These are phyloP conservation scores for Pogonocherus hispidulus DNA, from an alignment of 2,888 invertebrate species.

Conservation along the genomic window DNA sequence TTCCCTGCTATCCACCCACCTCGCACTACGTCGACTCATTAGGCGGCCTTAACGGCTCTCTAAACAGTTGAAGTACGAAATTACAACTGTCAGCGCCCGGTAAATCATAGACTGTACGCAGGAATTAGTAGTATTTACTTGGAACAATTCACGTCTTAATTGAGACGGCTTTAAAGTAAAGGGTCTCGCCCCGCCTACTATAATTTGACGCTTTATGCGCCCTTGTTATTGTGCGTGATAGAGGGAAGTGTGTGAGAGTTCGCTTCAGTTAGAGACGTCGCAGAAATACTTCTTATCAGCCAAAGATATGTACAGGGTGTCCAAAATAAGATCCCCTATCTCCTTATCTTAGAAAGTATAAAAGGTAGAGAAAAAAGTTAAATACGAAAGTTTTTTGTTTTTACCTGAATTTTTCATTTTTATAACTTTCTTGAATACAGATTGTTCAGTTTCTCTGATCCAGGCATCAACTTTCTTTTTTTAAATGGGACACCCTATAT, in stretches of 20 bases:
- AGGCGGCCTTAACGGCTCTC: background rate
- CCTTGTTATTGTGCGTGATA: conserved; percentile 29
- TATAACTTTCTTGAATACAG: too few relatives aligned
- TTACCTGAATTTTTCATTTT: too few relatives aligned
- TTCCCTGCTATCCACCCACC: background rate
- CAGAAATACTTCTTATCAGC: too few relatives aligned
- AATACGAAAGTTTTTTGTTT: too few relatives aligned
- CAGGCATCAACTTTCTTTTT: too few relatives aligned
- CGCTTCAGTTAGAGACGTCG: background rate
- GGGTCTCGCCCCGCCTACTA: conserved; percentile 18
- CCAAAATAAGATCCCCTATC: too few relatives aligned
- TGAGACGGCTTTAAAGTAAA: conserved; percentile 34
- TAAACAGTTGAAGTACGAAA: conserved; percentile 25
- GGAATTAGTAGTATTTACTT: conserved; percentile 40
- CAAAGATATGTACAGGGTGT: too few relatives aligned
- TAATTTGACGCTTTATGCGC: conserved; percentile 30
- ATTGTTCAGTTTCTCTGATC: too few relatives aligned
- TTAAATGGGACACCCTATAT: too few relatives aligned
- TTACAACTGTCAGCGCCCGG: conserved; percentile 29
- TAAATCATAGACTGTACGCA: conserved; percentile 34
- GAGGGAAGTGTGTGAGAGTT: background rate
- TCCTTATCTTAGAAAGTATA: too few relatives aligned
- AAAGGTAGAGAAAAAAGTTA: too few relatives aligned
- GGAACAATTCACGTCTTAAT: conserved; percentile 36
- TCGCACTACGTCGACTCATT: background rate